Evolutionary conservation across 2,888 invertebrate species (phyloP), one percentile per base, ranked within the genome.

Genomic region (Dryocosmus kuriphilus): DNA sequence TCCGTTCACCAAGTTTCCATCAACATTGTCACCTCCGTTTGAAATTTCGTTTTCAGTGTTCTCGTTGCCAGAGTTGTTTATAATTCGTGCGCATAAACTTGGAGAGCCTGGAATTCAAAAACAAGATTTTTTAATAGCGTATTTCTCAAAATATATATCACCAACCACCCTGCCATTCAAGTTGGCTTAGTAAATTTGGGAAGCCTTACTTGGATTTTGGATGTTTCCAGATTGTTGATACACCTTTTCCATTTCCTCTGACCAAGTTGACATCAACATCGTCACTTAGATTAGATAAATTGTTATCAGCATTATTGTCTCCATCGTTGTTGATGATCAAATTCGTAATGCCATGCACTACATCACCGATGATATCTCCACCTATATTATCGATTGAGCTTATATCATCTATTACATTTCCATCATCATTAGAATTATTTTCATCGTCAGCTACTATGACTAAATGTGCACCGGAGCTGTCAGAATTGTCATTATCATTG

Each of bases 1-100:
- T 75, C 67, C 75, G 16, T 76, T 71, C 0, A 81, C 77, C 2
- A 82, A 73, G 67, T 80, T 81, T 3, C 81, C 81, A 75, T 77
- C 60, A 1, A 73, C 67, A 19, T 67, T 38, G n/a, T 81, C 82
- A 30, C 62, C 24, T 1, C 79, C 82, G 61, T 81, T 82, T 1
- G n/a, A n/a, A n/a, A n/a, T n/a, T n/a, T n/a, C n/a, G n/a, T n/a
- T n/a, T n/a, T n/a, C n/a, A n/a, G n/a, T n/a, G n/a, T n/a, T n/a
- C n/a, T n/a, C n/a, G n/a, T n/a, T n/a, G n/a, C n/a, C n/a, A n/a
- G n/a, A n/a, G n/a, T n/a, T n/a, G n/a, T n/a, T n/a, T n/a, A n/a
- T n/a, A n/a, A n/a, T n/a, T n/a, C n/a, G n/a, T n/a, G n/a, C n/a
- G n/a, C n/a, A n/a, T n/a, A n/a, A n/a, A n/a, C n/a, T n/a, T n/a